These are phyloP conservation scores for Azorinus chamasolen DNA, from an alignment of 2,888 invertebrate genomes.

Conservation along the genomic window DNA sequence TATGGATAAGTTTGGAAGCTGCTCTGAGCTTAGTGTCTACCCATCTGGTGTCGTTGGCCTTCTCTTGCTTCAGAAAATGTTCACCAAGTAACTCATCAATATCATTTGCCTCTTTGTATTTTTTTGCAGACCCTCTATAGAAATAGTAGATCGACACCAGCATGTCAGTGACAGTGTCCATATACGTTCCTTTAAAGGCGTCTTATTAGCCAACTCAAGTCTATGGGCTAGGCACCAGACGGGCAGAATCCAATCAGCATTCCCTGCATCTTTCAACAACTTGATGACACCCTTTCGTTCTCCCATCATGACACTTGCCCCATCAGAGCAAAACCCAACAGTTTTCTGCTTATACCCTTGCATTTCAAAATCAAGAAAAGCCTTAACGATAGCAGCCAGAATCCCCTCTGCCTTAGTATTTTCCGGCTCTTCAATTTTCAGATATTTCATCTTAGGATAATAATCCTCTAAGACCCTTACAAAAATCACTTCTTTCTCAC, in stretches of 20 bases:
- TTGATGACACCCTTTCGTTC: slow-evolving; percentile 16
- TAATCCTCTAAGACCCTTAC: slow-evolving; percentile 31
- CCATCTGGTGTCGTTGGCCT: no score
- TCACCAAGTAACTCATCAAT: no score
- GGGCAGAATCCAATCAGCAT: no score
- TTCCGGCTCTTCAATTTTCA: slow-evolving; percentile 40
- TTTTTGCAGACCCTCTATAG: no score
- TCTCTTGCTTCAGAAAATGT: no score
- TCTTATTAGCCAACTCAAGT: slow-evolving; percentile 45
- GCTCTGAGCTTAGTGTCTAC: no score
- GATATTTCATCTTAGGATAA: slow-evolving; percentile 42
- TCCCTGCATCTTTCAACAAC: slow-evolving; percentile 27
- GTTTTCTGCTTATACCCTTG: slow-evolving; percentile 32
- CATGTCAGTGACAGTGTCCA: no score
- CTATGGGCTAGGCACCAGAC: slow-evolving; percentile 48
- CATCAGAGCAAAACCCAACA: slow-evolving; percentile 49
- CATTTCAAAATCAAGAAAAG: slow-evolving; percentile 27
- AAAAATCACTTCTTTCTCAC: slow-evolving; percentile 46
- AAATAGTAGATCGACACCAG: no score
- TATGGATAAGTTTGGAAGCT: no score
- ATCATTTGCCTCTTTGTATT: no score
- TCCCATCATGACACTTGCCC: slow-evolving; percentile 51
- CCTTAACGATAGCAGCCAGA: slow-evolving; percentile 28
- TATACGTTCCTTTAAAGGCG: slow-evolving; percentile 27
- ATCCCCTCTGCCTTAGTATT: slow-evolving; percentile 46